Evolutionary conservation across 2,888 invertebrate genomes (phyloP), one percentile per base, ranked within the genome.

Genomic region (Limnephilus auricula): DNA sequence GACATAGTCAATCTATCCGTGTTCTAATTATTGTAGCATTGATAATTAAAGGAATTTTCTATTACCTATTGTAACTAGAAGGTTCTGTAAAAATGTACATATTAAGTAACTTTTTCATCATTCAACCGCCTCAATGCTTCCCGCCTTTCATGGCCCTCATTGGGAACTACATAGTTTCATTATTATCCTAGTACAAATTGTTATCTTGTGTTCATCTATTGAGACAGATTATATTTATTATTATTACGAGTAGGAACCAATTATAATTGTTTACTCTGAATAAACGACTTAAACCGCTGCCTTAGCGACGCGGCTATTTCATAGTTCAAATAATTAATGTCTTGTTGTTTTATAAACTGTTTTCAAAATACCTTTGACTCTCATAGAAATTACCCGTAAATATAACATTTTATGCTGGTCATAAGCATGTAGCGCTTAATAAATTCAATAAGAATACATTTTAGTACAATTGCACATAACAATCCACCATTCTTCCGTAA

Each of bases 41-140:
- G 82, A 82, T 34, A 82, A 82, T 18, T 82, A 32, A 82, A 37
- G 82, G 18, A 82, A 82, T 82, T 82, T 82, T 82, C 82, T 82
- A 82, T 82, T 82, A 82, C 32, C 34, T 82, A 34, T 82, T 82
- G 32, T 82, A 82, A 82, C 40, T 37, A 85, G 85, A 86, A 86
- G 45, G 25, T 86, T 65, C 32, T 88, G 87, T 88, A 88, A 78
- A 88, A 88, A 88, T 88, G 87, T 88, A 88, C 65, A 88, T 88
- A 88, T 50, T 86, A 86, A 86, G 86, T 31, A 86, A 86, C 30
- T 86, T 32, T 86, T 30, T 45, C 45, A 45, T 30, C 86, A 45
- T 30, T n/a, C 85, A 13, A 45, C 45, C n/a, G 40, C 85, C 85
- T 30, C 85, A 37, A 34, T 5, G 82, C 34, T 82, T 82, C 34